phyloP scores from a whole-genome alignment of 2,113 vertebrate species.

The Leucoraja erinaceus region DNA sequence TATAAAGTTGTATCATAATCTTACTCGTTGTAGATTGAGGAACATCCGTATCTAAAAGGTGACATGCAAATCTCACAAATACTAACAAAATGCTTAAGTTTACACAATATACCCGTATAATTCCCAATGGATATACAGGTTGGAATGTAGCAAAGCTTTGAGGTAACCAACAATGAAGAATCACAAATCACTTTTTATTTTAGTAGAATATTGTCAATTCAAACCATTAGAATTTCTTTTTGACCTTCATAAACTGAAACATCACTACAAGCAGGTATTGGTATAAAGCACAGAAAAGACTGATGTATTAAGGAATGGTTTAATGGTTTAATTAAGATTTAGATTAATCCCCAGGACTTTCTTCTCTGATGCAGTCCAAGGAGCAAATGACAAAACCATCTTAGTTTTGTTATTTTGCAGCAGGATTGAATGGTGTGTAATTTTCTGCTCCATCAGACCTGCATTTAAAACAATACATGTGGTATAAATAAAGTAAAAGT shows the following conservation, averaged over 20 bases:
- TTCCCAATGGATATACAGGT: neutral
- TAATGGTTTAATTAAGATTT: constrained; percentile 35
- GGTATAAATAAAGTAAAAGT: constrained; percentile 34
- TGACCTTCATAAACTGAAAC: constrained; percentile 30
- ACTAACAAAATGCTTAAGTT: neutral
- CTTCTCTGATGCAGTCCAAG: constrained; percentile 31
- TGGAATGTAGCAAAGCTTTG: neutral
- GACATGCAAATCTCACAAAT: constrained; percentile 18
- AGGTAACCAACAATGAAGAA: neutral
- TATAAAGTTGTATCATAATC: too few species aligned
- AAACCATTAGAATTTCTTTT: constrained; percentile 30
- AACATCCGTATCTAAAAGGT: neutral
- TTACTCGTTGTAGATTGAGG: too few species aligned
- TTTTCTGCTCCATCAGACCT: constrained; percentile 37
- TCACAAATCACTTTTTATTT: neutral
- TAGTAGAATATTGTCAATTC: constrained; percentile 13
- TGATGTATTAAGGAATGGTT: constrained; percentile 26
- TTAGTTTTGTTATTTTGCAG: constrained; percentile 34
- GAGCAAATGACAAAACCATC: constrained; percentile 37
- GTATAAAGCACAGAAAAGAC: neutral
- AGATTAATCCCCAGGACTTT: constrained; percentile 35
- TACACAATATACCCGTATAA: neutral
- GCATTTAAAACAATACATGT: constrained; percentile 36
- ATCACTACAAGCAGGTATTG: neutral
- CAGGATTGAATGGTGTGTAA: constrained; percentile 26